Base-by-base conservation (phyloP, 2,888 invertebrate genomes). In the Theodoxus fluviatilis region DNA sequence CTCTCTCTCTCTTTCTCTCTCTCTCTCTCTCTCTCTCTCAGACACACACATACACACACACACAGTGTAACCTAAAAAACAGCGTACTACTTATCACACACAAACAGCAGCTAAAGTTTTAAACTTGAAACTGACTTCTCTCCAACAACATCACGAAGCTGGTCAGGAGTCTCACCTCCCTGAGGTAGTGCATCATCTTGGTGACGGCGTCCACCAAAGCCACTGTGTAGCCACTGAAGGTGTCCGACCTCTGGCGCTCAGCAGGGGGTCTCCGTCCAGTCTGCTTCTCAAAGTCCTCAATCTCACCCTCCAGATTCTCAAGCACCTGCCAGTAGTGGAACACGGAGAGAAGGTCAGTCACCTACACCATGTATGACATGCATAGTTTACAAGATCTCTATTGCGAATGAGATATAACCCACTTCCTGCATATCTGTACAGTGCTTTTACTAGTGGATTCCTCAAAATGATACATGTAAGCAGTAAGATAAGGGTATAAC, bases 221-320 rank as follows among this genome's bases (percentile, higher is more conserved):
- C 52, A 83, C 75, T 6, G 83, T 84, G 68, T 83, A 84, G 0
- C 83, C 83, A 38, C 82, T 81, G 68, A 84, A 83, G 25, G 81
- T 78, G 63, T 82, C 80, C 6, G 79, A 79, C 67, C 79, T 71
- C n/a, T 76, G 75, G 67, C 75, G 72, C 35, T 81, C 81, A 3
- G 79, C 79, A 15, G 77, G 75, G 1, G 80, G 75, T n/a, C 78
- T 63, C 38, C 81, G 73, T 1, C 84, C 83, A 18, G 82, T 82
- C 70, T 79, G 78, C 7, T 74, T 76, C 73, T 84, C 84, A 74
- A 79, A 83, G 9, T 81, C 80, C 6, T 78, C 75, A 22, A 84
- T 78, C 68, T 82, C 81, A 71, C 78, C 75, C 73, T 83, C 80
- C 15, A 84, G 70, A n/a, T 76, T 74, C 49, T 80, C 80, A 49